Evolutionary conservation across 2,797 vertebrate species (phyloP), one percentile per base, ranked within the genome.

Genomic region (Manis crassicaudata): DNA sequence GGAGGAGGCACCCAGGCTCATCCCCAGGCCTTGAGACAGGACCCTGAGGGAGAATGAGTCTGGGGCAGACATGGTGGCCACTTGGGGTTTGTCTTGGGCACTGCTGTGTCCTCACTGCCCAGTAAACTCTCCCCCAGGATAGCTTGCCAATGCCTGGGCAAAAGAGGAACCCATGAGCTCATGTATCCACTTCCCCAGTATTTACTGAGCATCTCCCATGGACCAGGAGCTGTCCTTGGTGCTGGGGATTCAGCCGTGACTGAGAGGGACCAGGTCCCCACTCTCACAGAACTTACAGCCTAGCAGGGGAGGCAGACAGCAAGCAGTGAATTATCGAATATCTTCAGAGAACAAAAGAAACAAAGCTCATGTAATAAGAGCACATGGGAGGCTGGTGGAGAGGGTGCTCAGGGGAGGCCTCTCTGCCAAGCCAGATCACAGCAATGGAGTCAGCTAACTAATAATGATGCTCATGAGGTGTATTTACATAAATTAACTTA

Each of bases 341-440:
- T 37, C 76, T 83, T 88, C 72, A 72, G 16, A 77, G 77, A 81
- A 27, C 40, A 43, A 92, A 92, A 54, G 62, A 65, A 90, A 65
- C 21, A 11, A 58, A 32, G 18, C 25, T 96, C n/a, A 21, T 65
- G 14, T 17, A 12, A 40, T 27, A 46, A 90, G n/a, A 90, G 56
- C 40, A n/a, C 50, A 13, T 9, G 60, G 20, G 87, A 84, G 37
- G 8, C 27, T 63, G 3, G 0, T 6, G 10, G 43, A 32, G 32
- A 37, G 35, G 21, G 32, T 11, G 13, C 7, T 77, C 25, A 20
- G 75, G 63, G 52, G 65, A 73, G 63, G 52, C 2, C 14, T 37
- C 84, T 68, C 50, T 54, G 67, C 32, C 1, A 13, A 68, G 80
- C 35, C 46, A 25, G 83, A 17, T 27, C 23, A 43, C 32, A 56